Evolutionary conservation across 2,113 vertebrate genomes (phyloP).

Genomic region (Pelecanoides urinatrix): DNA sequence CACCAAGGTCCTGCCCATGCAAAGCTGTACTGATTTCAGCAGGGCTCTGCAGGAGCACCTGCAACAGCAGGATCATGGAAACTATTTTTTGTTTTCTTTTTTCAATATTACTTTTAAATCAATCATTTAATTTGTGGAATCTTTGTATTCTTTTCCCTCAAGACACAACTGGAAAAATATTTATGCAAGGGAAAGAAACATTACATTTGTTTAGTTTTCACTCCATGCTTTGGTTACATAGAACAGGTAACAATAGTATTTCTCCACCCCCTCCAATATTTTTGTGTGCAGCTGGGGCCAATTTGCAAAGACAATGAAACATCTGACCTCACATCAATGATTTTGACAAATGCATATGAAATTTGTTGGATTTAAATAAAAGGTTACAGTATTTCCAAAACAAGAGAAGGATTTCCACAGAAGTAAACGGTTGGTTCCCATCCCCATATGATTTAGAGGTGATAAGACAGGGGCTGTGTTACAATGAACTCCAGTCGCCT

Average conservation of each 20-base stretch:
- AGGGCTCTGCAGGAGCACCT: not conserved
- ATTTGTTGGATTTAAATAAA: not conserved
- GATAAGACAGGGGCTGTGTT: not conserved
- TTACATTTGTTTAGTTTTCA: not conserved
- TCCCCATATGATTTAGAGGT: not conserved
- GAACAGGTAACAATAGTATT: not conserved
- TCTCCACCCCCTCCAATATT: not conserved
- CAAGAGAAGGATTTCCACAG: not conserved
- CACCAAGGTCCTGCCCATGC: not conserved
- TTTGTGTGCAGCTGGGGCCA: not conserved
- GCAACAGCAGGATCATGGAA: not conserved
- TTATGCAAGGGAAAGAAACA: not conserved
- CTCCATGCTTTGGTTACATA: not conserved
- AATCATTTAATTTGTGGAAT: not conserved
- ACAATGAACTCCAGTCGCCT: not conserved
- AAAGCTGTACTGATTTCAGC: not conserved
- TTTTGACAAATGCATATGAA: accelerated
- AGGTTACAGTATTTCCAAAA: not conserved
- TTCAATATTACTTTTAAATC: not conserved
- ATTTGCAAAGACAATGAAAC: not conserved
- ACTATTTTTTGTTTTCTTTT: not conserved
- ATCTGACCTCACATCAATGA: not conserved
- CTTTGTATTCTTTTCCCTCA: not conserved
- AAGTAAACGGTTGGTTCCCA: not conserved
- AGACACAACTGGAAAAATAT: not conserved